These are phyloP conservation scores for Vireo griseus DNA, from an alignment of 2,797 vertebrate genomes.

Conservation along the genomic window DNA sequence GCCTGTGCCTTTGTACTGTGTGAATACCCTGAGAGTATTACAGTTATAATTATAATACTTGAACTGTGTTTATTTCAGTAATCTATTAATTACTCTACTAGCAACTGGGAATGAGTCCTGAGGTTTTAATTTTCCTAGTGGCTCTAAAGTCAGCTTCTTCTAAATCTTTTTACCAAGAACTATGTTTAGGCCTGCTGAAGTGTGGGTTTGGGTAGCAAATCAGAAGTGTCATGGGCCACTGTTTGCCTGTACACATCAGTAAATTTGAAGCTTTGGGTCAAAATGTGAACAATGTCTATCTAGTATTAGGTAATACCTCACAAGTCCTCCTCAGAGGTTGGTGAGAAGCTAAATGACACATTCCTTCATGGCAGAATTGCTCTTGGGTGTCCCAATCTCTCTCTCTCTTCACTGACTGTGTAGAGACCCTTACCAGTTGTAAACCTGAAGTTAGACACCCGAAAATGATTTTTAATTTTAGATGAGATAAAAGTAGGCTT, in stretches of 20 bases:
- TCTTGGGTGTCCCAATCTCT: neutral
- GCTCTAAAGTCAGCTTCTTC: neutral
- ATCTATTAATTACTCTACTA: conserved; percentile 31
- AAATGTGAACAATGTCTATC: neutral
- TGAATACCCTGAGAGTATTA: neutral
- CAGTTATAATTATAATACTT: neutral
- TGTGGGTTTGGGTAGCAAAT: neutral
- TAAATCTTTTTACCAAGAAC: neutral
- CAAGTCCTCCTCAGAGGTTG: neutral
- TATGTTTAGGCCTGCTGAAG: neutral
- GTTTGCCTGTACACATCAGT: neutral
- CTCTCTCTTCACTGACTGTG: neutral
- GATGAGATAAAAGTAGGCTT: neutral
- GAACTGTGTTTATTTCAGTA: conserved; percentile 38
- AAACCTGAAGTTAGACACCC: neutral
- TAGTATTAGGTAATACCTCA: neutral
- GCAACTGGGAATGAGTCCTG: conserved; percentile 6
- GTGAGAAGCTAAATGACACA: neutral
- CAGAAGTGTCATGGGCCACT: neutral
- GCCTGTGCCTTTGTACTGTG: neutral
- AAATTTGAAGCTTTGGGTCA: neutral
- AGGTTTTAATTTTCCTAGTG: neutral
- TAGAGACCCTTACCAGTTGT: neutral
- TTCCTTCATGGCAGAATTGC: neutral
- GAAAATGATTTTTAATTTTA: neutral